phyloP scores from a whole-genome alignment of 2,113 vertebrate species.

The Rhineura floridana region DNA sequence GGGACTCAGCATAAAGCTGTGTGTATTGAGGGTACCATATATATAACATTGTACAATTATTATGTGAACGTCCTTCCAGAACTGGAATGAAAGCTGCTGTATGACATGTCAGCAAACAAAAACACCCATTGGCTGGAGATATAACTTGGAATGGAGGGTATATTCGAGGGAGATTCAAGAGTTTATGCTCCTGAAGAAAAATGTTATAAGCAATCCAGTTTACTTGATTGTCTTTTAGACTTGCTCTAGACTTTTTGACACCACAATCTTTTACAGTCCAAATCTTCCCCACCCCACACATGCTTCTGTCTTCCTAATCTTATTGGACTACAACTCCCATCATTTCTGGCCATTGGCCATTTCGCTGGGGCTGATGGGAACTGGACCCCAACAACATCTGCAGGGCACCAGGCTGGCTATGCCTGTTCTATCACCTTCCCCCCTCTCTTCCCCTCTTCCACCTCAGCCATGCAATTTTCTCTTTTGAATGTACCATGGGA shows the following conservation, averaged over 20 bases:
- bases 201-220: not conserved
- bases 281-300: too few species aligned
- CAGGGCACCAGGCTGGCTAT: too few species aligned
- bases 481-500: not conserved
- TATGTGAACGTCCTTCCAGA: slow-evolving; percentile 35
- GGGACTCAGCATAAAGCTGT: not conserved
- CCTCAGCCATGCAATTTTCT: not conserved
- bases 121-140: not conserved
- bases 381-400: too few species aligned
- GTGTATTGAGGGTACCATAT: not conserved
- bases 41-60: not conserved
- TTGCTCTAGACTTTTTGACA: too few species aligned
- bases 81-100: slow-evolving; percentile 10
- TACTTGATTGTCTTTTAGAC: not conserved
- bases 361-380: not conserved
- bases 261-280: too few species aligned
- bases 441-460: not conserved
- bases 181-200: not conserved
- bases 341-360: not conserved
- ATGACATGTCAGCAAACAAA: not conserved
- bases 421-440: not conserved
- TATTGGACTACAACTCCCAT: not conserved
- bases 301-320: not conserved
- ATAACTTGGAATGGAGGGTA: not conserved
- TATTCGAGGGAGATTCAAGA: too few species aligned